phyloP scores from a whole-genome alignment of 2,888 invertebrate species.

The Gastracanthus pulcherrimus region DNA sequence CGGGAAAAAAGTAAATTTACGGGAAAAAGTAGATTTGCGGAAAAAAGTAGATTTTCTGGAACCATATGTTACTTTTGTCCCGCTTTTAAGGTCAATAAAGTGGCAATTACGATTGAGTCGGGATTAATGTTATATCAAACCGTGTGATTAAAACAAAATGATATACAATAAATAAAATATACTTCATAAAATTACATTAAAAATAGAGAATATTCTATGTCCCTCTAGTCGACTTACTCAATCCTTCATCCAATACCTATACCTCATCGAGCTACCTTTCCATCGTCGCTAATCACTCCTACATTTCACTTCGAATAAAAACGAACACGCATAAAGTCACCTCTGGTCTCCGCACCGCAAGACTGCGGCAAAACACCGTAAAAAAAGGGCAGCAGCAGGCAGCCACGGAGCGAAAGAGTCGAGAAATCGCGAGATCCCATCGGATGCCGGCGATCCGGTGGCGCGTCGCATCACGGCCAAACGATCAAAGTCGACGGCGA shows the following conservation, averaged over 20 bases:
- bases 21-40: too few species aligned
- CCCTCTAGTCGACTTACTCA: too few species aligned
- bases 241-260: neutral
- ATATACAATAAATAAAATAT: too few species aligned
- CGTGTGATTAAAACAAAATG: too few species aligned
- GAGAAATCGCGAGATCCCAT: slow-evolving; percentile 25
- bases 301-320: slow-evolving; percentile 16
- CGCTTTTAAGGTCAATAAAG: too few species aligned
- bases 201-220: too few species aligned
- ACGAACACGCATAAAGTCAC: neutral
- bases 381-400: neutral
- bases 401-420: neutral
- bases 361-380: neutral
- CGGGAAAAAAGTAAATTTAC: too few species aligned
- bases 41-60: too few species aligned
- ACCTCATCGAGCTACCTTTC: neutral
- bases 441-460: slow-evolving; percentile 46
- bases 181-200: too few species aligned
- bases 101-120: too few species aligned
- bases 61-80: too few species aligned
- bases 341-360: neutral
- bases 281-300: neutral
- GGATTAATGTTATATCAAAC: too few species aligned
- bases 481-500: slow-evolving; percentile 45
- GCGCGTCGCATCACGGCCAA: slow-evolving; percentile 51